These are phyloP conservation scores for Cecidostiba fungosa DNA, from an alignment of 2,888 invertebrate species.

Conservation along the genomic window DNA sequence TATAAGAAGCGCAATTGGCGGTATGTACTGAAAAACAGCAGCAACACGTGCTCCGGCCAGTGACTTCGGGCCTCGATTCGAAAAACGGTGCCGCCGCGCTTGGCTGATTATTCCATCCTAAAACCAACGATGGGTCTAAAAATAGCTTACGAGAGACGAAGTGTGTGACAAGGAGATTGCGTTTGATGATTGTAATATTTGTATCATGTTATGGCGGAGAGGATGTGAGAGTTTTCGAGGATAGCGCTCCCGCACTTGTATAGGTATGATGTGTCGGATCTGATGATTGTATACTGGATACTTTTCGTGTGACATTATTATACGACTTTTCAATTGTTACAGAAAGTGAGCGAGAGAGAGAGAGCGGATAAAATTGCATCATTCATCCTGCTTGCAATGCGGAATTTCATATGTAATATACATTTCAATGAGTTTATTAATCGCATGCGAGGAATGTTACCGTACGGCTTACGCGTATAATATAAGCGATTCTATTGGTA, in stretches of 20 bases:
- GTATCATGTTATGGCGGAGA: too few species aligned
- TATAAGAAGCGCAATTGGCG: neutral
- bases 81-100: neutral
- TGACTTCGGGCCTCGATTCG: neutral
- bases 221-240: neutral
- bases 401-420: neutral
- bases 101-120: neutral
- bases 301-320: too few species aligned
- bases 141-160: neutral
- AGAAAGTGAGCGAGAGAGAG: neutral
- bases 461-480: too few species aligned
- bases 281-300: neutral
- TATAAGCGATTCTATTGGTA: too few species aligned
- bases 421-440: neutral
- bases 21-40: slow-evolving; percentile 15
- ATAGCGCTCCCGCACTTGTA: neutral
- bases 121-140: neutral
- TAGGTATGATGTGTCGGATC: too few species aligned
- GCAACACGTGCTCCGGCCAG: neutral
- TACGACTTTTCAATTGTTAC: neutral
- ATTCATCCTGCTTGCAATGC: neutral
- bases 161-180: neutral
- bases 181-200: neutral
- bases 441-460: too few species aligned
- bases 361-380: neutral